These are phyloP conservation scores for Tenodera sinensis DNA, from an alignment of 2,888 invertebrate genomes.

Conservation along the genomic window DNA sequence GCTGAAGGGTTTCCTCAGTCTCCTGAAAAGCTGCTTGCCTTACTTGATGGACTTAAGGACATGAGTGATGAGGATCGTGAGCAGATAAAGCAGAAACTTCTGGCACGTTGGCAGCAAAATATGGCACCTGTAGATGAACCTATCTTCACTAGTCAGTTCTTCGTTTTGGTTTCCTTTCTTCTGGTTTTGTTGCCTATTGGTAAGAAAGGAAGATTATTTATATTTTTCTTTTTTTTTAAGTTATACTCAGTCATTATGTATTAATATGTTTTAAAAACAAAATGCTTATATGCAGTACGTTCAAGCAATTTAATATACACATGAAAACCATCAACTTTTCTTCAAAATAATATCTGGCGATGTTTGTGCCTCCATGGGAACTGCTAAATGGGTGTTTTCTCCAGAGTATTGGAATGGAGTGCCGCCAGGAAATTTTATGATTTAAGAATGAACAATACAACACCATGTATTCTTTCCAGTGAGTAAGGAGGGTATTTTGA, in stretches of 20 bases:
- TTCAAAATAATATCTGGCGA: too few relatives aligned
- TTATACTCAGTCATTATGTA: background rate
- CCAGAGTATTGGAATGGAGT: too few relatives aligned
- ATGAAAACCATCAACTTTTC: too few relatives aligned
- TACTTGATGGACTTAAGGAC: constrained; percentile 54
- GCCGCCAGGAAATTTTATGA: too few relatives aligned
- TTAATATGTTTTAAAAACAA: too few relatives aligned
- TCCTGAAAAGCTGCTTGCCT: constrained; percentile 54
- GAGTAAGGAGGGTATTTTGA: too few relatives aligned
- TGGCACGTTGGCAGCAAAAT: background rate
- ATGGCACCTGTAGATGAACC: background rate
- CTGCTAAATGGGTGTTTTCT: too few relatives aligned
- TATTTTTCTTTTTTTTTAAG: background rate
- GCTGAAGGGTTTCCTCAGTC: constrained; percentile 48
- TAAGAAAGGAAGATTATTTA: constrained; percentile 7
- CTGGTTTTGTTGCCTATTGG: constrained; percentile 25
- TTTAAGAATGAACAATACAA: too few relatives aligned
- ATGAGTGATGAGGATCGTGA: constrained; percentile 60
- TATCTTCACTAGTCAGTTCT: constrained; percentile 15
- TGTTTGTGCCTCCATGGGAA: too few relatives aligned
- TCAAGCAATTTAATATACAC: too few relatives aligned
- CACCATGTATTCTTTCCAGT: too few relatives aligned
- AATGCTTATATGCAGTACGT: too few relatives aligned
- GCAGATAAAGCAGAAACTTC: constrained; percentile 46
- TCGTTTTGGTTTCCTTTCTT: constrained; percentile 13